Evolutionary conservation across 2,113 vertebrate species (phyloP).

Genomic region (Rhynchopsitta pachyrhyncha): DNA sequence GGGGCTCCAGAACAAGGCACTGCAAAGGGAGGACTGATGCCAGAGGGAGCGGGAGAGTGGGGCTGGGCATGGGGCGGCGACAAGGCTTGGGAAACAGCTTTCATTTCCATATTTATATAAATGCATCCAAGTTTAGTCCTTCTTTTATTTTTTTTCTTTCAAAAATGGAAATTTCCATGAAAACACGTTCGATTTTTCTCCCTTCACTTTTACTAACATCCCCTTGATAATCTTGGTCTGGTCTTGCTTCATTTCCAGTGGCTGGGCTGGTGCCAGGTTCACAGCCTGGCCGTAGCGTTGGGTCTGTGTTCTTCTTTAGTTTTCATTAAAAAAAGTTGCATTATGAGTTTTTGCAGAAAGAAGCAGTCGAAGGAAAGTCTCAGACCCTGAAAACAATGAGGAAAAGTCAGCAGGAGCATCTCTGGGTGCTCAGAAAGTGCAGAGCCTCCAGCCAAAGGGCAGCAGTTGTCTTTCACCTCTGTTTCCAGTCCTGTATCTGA

Average conservation of each 20-base stretch:
- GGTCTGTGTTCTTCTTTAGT: background rate
- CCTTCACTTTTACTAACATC: background rate
- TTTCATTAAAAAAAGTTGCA: background rate
- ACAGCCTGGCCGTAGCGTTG: background rate
- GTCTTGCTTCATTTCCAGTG: background rate
- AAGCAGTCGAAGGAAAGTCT: background rate
- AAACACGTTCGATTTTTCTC: background rate
- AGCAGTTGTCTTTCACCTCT: background rate
- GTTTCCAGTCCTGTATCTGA: background rate
- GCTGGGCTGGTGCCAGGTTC: background rate
- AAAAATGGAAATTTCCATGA: slow-evolving; percentile 63
- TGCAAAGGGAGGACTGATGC: background rate
- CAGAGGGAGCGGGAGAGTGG: background rate
- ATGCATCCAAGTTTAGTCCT: slow-evolving; percentile 32
- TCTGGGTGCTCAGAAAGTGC: background rate
- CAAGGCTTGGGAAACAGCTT: background rate
- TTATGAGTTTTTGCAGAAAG: background rate
- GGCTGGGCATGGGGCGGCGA: background rate
- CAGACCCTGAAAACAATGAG: background rate
- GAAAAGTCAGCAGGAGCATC: background rate
- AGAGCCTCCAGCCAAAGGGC: background rate
- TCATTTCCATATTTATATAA: slow-evolving; percentile 65
- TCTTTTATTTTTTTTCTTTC: background rate
- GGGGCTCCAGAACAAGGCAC: background rate
- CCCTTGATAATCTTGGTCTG: background rate